Evolutionary conservation across 2,888 invertebrate genomes (phyloP), one percentile per base, ranked within the genome.

Genomic region (Nebria brevicollis): DNA sequence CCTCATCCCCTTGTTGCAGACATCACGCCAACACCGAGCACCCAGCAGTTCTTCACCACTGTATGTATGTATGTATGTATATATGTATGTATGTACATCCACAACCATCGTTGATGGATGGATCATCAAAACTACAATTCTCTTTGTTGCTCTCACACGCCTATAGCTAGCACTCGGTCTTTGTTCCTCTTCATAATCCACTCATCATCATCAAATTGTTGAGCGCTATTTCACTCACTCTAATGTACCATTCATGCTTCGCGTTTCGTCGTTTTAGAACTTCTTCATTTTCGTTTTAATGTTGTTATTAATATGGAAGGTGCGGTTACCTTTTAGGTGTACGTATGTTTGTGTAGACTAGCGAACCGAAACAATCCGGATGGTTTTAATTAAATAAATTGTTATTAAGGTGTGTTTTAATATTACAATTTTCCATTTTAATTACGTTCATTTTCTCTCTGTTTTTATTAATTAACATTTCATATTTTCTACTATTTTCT

Each of bases 21-120:
- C 54, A 54, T 54, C 54, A 54, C 54, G 54, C 54, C 54, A 54
- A 54, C 54, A 54, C 54, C 54, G 13, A 54, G 11, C 43, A 43
- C 43, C 54, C 34, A 34, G 34, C 34, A 34, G 34, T 34, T 34
- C 34, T 34, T 34, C 34, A 34, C 34, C 34, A 34, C 34, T 34
- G 2, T 34, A 34, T 34, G 5, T 34, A 34, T 34, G 4, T 34
- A 34, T 34, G 13, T 66, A 66, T 13, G 13, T 66, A 66, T 66
- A 66, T 66, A 10, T 66, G 13, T 66, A 66, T 66, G 13, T 66
- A 66, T 66, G 13, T 66, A 66, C n/a, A 66, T 66, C 34, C 7
- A 13, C 54, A 11, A 2, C 54, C 13, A 13, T 54, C 54, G 54
- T 54, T 54, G 54, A 13, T 13, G 54, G 54, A 8, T 54, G 54